Evolutionary conservation across 2,113 vertebrate species (phyloP).

Genomic region (Ictidomys tridecemlineatus): DNA sequence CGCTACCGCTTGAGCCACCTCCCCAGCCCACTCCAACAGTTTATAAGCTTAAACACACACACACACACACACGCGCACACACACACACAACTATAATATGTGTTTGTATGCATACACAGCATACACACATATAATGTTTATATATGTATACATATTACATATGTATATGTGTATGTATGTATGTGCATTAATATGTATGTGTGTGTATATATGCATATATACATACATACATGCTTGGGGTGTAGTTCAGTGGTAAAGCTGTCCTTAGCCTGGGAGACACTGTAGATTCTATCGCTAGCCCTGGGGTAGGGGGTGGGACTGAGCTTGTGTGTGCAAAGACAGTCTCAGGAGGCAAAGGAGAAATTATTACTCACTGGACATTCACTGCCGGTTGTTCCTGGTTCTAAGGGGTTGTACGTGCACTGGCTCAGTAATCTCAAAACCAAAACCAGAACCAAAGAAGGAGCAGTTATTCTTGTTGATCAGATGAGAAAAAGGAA

Average conservation of each 20-base stretch:
- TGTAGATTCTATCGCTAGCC: background rate
- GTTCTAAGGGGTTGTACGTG: background rate
- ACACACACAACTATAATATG: no score
- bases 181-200: no score
- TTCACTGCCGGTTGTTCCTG: background rate
- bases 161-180: no score
- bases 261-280: background rate
- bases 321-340: background rate
- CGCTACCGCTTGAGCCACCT: no score
- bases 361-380: background rate
- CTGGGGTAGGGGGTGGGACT: background rate
- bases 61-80: no score
- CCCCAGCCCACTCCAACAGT: background rate
- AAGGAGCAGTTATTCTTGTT: background rate
- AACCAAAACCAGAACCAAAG: background rate
- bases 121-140: no score
- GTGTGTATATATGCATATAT: no score
- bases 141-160: no score
- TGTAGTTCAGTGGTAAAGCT: background rate
- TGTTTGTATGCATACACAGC: no score
- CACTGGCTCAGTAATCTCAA: conserved; percentile 2
- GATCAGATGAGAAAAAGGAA: background rate
- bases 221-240: no score
- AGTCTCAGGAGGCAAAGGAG: background rate
- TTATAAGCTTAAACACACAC: no score